These are phyloP conservation scores for Podarcis cretensis DNA, from an alignment of 2,113 vertebrate species.

Conservation along the genomic window DNA sequence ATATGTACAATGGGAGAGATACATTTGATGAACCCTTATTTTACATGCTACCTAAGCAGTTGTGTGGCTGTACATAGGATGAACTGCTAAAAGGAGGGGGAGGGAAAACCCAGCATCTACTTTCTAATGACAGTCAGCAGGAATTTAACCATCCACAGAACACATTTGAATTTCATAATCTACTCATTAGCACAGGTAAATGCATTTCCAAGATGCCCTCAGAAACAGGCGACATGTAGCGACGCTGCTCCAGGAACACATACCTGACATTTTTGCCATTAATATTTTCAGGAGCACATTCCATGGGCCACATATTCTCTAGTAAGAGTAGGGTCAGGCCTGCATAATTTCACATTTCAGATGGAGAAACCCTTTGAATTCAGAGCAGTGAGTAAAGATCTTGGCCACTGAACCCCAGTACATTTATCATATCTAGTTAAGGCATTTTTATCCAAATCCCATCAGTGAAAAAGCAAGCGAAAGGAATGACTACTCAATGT, in stretches of 20 bases:
- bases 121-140: background rate
- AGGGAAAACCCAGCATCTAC: background rate
- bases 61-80: background rate
- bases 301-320: conserved; percentile 12
- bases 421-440: conserved; percentile 42
- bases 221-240: background rate
- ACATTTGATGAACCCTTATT: background rate
- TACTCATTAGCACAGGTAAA: background rate
- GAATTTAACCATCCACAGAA: background rate
- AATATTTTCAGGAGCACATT: conserved; percentile 36
- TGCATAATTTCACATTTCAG: background rate
- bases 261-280: background rate
- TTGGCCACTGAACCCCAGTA: conserved; percentile 10
- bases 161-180: conserved; percentile 25
- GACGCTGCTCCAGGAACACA: fast-evolving
- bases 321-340: background rate
- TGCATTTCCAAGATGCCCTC: background rate
- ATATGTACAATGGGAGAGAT: too few relatives aligned
- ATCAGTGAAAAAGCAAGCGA: background rate
- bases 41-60: background rate
- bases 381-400: conserved; percentile 15
- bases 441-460: conserved; percentile 33
- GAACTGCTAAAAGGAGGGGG: background rate
- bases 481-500: conserved; percentile 26
- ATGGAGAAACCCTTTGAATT: conserved; percentile 3